Evolutionary conservation across 1,140 invertebrate genomes (phyloP), one percentile per base, ranked within the genome.

Genomic region (Hyles euphorbiae): DNA sequence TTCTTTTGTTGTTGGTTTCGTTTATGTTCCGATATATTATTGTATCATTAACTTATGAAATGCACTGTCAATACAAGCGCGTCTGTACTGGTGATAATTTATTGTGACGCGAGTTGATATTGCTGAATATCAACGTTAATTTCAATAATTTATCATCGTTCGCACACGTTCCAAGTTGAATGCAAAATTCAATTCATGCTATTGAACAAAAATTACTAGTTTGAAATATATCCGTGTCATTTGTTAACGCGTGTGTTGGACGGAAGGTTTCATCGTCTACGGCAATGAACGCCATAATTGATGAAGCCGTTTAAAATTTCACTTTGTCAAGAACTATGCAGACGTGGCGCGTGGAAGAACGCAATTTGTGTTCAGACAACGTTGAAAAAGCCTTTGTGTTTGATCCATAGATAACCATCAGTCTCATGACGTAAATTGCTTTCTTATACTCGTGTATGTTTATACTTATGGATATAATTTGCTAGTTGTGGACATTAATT

Each of bases 231-330:
- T 3, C 5, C 22, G 8, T 33, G 54, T 56, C 32, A 47, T n/a
- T 56, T 32, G 53, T 55, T 32, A 33, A 55, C 33, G 5, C 8
- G 32, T 34, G 45, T 56, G 44, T 56, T 44, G 33, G 45, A 34
- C 47, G 33, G 44, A 40, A 11, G 45, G 36, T 47, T 47, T 22
- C 34, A 47, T n/a, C 9, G 45, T 56, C 10, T 34, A 6, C 34
- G 8, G 44, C 54, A 40, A 34, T 56, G 54, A 56, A 47, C 22
- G n/a, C 22, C 22, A 11, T 36, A 34, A 56, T 56, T 56, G 12
- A 47, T 56, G 22, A 8, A 36, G 9, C 45, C 54, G 33, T 47
- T 56, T 47, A 32, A 45, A 46, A 55, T 45, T 46, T 53, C 36
- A 34, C 32, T 48, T 47, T 48, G 54, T 56, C n/a, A 34, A 5